A percentile compares a stretch with the other conserved stretches of the same genome.
Conservation (phyloP, 1,140 invertebrate species). For the Belonocnema kinseyi region DNA sequence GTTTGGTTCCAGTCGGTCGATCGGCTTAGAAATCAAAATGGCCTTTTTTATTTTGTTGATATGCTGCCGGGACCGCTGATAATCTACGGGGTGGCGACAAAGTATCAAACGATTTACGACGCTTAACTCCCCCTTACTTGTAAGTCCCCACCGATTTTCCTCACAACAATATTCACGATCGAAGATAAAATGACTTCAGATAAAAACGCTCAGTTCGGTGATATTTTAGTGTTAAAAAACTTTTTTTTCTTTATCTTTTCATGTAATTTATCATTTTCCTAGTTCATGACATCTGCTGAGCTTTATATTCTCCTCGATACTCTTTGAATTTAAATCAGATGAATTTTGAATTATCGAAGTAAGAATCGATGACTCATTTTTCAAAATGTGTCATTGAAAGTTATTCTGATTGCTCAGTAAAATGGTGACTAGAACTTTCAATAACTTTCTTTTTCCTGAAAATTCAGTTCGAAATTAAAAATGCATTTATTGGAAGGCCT, state of each 20-base stretch:
- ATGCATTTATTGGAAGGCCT: too few relatives aligned
- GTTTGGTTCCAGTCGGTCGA: constrained; percentile 54
- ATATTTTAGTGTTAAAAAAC: not conserved
- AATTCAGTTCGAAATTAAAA: too few relatives aligned
- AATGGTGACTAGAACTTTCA: too few relatives aligned
- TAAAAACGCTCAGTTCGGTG: not conserved
- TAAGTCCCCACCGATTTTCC: not conserved
- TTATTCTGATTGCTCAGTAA: too few relatives aligned
- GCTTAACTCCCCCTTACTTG: not conserved
- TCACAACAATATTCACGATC: constrained; percentile 1
- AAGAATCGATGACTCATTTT: too few relatives aligned
- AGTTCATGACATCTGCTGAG: too few relatives aligned
- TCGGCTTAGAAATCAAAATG: constrained; percentile 57
- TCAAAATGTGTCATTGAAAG: too few relatives aligned
- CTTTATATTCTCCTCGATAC: too few relatives aligned
- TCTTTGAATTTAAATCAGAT: too few relatives aligned
- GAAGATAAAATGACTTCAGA: constrained; percentile 1
- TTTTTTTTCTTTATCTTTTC: not conserved
- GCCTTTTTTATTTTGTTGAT: constrained; percentile 38
- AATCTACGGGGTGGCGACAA: constrained; percentile 24
- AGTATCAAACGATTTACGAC: constrained; percentile 22
- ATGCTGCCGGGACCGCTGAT: constrained; percentile 23
- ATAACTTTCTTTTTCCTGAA: too few relatives aligned
- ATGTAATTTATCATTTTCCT: too few relatives aligned
- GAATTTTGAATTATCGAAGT: too few relatives aligned